phyloP scores from a whole-genome alignment of 2,113 vertebrate genomes.

The Parus major region DNA sequence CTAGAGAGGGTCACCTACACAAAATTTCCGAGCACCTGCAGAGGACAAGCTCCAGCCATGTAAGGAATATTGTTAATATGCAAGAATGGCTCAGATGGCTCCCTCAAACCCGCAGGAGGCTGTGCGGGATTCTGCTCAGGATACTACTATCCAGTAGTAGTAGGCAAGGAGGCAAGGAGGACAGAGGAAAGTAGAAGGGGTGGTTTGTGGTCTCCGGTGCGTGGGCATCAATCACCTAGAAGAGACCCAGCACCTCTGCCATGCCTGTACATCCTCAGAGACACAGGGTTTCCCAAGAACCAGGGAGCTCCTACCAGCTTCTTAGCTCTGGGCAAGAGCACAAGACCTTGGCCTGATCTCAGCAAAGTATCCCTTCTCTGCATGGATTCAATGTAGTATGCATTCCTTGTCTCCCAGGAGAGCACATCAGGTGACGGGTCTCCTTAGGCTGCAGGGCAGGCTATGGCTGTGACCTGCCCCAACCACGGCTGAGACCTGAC shows the following conservation, averaged over 20 bases:
- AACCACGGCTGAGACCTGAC: accelerated
- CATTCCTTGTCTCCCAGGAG: not conserved
- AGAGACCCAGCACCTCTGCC: not conserved
- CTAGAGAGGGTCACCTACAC: not conserved
- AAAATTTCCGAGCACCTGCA: not conserved
- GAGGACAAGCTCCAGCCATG: not conserved
- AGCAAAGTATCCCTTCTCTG: not conserved
- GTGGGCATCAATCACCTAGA: not conserved
- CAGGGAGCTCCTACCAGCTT: not conserved
- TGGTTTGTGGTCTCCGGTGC: not conserved
- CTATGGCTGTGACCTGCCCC: not conserved
- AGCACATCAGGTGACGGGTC: not conserved
- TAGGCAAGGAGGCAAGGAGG: accelerated
- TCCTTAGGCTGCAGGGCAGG: accelerated
- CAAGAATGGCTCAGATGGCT: not conserved
- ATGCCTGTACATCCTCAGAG: not conserved
- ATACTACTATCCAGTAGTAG: accelerated
- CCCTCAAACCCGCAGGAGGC: not conserved
- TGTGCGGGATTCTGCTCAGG: not conserved
- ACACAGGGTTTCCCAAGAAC: not conserved
- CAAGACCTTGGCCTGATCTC: not conserved
- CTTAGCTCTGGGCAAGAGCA: not conserved
- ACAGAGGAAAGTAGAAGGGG: not conserved
- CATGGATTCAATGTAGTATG: not conserved
- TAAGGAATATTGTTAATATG: not conserved